Evolutionary conservation across 2,797 vertebrate genomes (phyloP).

Genomic region (Apodemus agrarius): DNA sequence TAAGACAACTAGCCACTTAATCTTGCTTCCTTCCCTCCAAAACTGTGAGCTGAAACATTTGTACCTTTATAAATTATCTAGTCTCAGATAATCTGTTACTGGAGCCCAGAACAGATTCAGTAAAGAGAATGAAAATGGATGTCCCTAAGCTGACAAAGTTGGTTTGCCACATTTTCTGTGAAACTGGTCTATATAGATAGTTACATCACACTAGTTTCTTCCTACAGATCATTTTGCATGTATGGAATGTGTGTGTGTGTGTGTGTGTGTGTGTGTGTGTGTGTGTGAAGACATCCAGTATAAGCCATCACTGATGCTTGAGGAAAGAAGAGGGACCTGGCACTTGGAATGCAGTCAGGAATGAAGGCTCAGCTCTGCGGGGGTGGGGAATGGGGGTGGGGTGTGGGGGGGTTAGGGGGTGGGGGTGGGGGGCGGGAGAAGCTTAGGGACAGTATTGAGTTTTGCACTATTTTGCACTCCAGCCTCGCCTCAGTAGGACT

Average conservation of each 20-base stretch:
- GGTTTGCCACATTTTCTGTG: background rate
- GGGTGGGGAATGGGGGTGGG: no score
- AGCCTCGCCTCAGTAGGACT: rapidly evolving
- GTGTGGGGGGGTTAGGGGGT: no score
- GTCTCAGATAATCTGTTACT: background rate
- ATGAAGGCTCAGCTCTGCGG: background rate
- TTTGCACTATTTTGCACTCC: background rate
- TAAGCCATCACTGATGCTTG: background rate
- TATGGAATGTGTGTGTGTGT: background rate
- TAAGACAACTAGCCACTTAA: background rate
- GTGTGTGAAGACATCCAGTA: background rate
- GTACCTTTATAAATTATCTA: background rate
- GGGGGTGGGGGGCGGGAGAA: no score
- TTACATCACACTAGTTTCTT: background rate
- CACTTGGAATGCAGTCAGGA: background rate
- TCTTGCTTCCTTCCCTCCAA: background rate
- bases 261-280: background rate
- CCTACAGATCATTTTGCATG: background rate
- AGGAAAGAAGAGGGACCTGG: background rate
- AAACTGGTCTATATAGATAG: background rate
- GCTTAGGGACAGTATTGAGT: background rate
- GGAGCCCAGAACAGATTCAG: background rate
- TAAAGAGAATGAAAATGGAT: background rate
- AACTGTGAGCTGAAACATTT: background rate
- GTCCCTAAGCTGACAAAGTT: background rate